Percentiles rank a stretch among this genome's conserved stretches.
Conservation (phyloP, 2,797 vertebrate species). For the Tauraco hartlaubi region DNA sequence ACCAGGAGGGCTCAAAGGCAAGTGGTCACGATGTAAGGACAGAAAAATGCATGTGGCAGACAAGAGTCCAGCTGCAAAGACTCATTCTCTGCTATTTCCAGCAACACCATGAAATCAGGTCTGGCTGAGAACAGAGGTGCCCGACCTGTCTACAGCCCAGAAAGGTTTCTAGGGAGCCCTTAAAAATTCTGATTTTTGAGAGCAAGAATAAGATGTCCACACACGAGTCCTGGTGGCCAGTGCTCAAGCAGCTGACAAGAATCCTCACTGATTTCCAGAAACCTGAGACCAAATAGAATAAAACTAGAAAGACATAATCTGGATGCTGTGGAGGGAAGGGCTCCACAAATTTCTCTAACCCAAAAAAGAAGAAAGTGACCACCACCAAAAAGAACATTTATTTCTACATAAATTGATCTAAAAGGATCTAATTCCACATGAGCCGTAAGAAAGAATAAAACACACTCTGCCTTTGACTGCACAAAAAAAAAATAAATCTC, state of each 20-base stretch:
- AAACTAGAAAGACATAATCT: background rate
- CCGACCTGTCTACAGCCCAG: background rate
- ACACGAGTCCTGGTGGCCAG: background rate
- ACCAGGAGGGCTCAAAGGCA: background rate
- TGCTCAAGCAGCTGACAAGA: background rate
- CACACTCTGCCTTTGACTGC: background rate
- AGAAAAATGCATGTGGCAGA: background rate
- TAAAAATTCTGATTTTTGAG: background rate
- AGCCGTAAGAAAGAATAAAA: background rate
- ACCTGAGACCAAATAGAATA: background rate
- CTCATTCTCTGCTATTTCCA: background rate
- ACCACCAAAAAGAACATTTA: background rate
- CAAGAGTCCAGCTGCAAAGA: background rate
- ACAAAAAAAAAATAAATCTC: background rate
- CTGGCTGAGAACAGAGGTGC: background rate
- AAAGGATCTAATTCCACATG: background rate
- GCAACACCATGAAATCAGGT: background rate
- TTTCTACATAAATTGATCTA: background rate
- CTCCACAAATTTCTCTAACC: background rate
- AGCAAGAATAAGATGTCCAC: background rate
- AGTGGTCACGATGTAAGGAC: background rate
- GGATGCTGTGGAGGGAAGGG: background rate
- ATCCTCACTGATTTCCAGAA: background rate
- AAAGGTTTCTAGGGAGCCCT: background rate
- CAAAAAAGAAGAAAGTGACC: constrained; percentile 6